These are phyloP conservation scores for Anorthoa munda DNA, from an alignment of 2,888 invertebrate genomes.

Conservation along the genomic window DNA sequence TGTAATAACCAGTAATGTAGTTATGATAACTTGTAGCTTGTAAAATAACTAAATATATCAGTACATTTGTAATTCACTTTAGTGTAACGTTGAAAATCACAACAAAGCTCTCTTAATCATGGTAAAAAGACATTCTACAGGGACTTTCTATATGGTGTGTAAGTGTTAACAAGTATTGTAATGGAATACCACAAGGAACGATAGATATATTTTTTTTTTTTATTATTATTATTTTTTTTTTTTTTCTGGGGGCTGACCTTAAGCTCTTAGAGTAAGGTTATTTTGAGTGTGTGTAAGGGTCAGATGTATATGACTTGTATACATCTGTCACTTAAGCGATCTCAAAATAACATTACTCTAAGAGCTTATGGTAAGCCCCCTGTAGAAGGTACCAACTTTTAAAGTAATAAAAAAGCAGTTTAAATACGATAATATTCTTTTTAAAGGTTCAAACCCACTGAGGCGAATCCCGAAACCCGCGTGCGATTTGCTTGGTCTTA, in stretches of 20 bases:
- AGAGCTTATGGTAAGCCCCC: no score
- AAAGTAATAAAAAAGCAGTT: not conserved
- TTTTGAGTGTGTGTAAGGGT: no score
- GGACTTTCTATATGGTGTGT: conserved; percentile 76
- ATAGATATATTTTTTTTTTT: no score
- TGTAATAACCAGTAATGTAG: conserved; percentile 63
- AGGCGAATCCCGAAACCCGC: not conserved
- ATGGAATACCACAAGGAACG: conserved; percentile 59
- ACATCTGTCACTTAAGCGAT: no score
- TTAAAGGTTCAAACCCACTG: not conserved
- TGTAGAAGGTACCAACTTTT: not conserved
- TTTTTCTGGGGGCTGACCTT: no score
- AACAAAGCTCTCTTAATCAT: conserved; percentile 79
- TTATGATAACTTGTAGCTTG: conserved; percentile 56
- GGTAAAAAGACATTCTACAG: conserved; percentile 86
- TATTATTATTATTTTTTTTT: no score
- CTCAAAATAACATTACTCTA: no score
- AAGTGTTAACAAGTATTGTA: conserved; percentile 61
- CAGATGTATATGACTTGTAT: no score
- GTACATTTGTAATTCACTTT: conserved; percentile 65
- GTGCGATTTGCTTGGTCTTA: not conserved
- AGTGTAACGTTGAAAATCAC: conserved; percentile 62
- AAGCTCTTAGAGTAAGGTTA: no score
- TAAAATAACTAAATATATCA: conserved; percentile 65
- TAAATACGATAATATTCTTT: not conserved